phyloP scores from a whole-genome alignment of 1,140 invertebrate genomes.

The Camponotus pennsylvanicus region DNA sequence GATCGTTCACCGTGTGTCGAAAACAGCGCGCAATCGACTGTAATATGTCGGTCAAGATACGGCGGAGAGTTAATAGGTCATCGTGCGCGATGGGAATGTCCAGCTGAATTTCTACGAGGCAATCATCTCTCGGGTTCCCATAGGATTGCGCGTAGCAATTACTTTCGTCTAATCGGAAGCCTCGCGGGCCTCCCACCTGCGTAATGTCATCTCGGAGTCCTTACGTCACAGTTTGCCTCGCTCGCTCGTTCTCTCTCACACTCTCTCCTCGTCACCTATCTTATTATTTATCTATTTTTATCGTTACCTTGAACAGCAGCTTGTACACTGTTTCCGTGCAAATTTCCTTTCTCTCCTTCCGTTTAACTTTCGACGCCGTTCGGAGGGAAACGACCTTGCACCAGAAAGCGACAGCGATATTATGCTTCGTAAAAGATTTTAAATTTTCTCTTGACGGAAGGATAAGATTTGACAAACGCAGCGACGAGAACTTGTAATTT shows the following conservation, averaged over 20 bases:
- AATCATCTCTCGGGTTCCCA: conserved; percentile 32
- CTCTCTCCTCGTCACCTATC: background rate
- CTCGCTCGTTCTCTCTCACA: background rate
- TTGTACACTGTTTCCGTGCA: background rate
- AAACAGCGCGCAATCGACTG: background rate
- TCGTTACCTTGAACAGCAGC: background rate
- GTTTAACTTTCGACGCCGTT: conserved; percentile 24
- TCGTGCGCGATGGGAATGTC: conserved; percentile 49
- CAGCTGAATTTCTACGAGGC: conserved; percentile 55
- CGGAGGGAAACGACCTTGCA: conserved; percentile 25
- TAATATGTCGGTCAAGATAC: conserved; percentile 41
- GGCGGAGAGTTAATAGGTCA: conserved; percentile 49
- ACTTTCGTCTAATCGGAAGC: conserved; percentile 69
- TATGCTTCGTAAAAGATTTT: conserved; percentile 3
- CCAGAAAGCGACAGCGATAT: conserved; percentile 36
- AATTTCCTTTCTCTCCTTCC: conserved; percentile 2
- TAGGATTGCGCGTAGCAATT: conserved; percentile 38
- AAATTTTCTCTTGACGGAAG: background rate
- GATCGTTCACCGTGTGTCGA: conserved; percentile 13
- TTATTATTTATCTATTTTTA: too few relatives aligned
- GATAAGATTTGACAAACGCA: background rate
- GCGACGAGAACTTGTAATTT: background rate
- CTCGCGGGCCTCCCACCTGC: conserved; percentile 10
- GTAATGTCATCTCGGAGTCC: conserved; percentile 48
- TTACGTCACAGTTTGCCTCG: conserved; percentile 47